These are phyloP conservation scores for Meloe dianella DNA, from an alignment of 2,888 invertebrate genomes.

Conservation along the genomic window DNA sequence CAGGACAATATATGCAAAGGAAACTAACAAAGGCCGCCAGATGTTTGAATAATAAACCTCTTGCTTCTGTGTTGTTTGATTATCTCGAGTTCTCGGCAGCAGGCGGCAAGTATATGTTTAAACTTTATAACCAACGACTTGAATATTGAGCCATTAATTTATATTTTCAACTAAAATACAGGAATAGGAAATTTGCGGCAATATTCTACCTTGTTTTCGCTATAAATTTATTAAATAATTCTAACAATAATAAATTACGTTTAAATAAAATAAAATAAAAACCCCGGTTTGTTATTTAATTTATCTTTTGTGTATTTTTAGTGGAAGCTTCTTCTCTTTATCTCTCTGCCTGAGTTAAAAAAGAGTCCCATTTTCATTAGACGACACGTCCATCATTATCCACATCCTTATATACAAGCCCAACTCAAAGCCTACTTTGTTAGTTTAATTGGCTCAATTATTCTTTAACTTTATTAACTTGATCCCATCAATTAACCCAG, in stretches of 20 bases:
- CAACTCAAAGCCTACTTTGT: not conserved
- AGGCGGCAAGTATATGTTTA: not conserved
- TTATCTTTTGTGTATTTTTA: no score
- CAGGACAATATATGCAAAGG: not conserved
- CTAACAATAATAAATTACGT: not conserved
- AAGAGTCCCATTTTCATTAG: not conserved
- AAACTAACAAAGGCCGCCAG: not conserved
- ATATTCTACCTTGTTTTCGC: not conserved
- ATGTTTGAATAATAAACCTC: conserved; percentile 1
- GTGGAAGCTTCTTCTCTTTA: no score
- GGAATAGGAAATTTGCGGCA: not conserved
- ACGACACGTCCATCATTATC: not conserved
- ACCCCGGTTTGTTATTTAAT: no score
- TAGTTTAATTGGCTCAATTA: not conserved
- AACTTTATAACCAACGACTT: not conserved
- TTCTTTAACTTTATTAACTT: not conserved
- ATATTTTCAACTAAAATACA: not conserved
- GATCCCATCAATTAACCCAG: not conserved
- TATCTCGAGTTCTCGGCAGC: not conserved
- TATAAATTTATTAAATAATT: not conserved
- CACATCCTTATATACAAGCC: not conserved
- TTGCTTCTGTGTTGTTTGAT: not conserved
- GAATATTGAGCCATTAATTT: conserved; percentile 3
- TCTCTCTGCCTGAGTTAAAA: not conserved
- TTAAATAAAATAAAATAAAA: no score